phyloP scores from a whole-genome alignment of 1,140 invertebrate species.

The Magallana ariakensis region DNA sequence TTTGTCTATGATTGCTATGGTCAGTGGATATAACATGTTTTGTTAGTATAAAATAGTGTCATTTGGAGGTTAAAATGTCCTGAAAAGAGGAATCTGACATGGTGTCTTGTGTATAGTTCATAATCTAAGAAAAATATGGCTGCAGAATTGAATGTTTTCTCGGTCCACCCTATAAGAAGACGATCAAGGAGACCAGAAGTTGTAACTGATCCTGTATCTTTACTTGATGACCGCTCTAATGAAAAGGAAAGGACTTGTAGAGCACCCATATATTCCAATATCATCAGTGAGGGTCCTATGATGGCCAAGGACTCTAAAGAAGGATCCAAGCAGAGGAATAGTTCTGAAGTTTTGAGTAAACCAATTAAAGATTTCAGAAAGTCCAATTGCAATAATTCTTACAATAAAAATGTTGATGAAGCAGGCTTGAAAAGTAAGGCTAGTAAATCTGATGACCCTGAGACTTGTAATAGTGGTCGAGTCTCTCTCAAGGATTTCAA shows the following conservation, averaged over 20 bases:
- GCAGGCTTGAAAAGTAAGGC: not conserved
- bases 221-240: not conserved
- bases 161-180: not conserved
- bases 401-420: not conserved
- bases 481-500: not conserved
- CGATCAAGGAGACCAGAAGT: not conserved
- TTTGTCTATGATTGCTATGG: not conserved
- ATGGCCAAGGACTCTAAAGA: not conserved
- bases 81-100: not conserved
- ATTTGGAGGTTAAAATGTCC: not conserved
- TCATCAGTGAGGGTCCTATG: not conserved
- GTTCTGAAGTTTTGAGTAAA: no score
- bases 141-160: not conserved
- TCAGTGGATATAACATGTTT: not conserved
- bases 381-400: not conserved
- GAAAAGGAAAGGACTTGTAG: not conserved
- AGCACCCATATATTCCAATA: not conserved
- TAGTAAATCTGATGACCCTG: not conserved
- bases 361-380: not conserved
- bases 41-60: not conserved
- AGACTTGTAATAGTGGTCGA: not conserved
- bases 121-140: not conserved
- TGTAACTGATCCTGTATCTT: not conserved
- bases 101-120: not conserved
- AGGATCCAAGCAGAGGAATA: not conserved